Evolutionary conservation across 1,140 invertebrate species (phyloP).

Genomic region (Pygmarrhopalites habei): DNA sequence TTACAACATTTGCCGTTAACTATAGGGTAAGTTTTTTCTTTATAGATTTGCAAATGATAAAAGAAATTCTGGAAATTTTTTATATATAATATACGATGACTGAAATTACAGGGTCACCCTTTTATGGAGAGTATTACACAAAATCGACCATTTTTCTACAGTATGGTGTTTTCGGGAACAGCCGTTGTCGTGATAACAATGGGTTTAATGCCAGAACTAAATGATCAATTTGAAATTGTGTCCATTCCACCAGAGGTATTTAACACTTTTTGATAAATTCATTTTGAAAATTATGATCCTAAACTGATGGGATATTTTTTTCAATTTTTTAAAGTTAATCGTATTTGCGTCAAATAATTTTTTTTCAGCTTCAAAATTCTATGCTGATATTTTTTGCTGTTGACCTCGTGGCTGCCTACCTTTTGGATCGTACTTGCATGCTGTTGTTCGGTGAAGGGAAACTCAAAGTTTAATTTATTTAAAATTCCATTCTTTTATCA

Average conservation of each 20-base stretch:
- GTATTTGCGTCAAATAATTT: no score
- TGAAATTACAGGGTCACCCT: constrained; percentile 78
- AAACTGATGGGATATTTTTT: constrained; percentile 11
- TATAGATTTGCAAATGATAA: no score
- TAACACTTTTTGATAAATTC: constrained; percentile 1
- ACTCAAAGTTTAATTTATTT: no score
- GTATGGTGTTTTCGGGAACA: constrained; percentile 64
- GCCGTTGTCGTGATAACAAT: constrained; percentile 68
- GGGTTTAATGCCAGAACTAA: constrained; percentile 67
- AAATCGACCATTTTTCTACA: constrained; percentile 88
- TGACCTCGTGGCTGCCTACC: constrained; percentile 73
- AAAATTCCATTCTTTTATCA: no score
- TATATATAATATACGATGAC: constrained; percentile 1
- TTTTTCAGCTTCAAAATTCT: constrained; percentile 76
- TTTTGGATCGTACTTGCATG: constrained; percentile 74
- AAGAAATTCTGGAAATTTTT: no score
- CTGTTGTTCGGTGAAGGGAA: constrained; percentile 80
- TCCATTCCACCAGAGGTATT: constrained; percentile 74
- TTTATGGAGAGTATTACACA: constrained; percentile 94
- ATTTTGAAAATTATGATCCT: not conserved
- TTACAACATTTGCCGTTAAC: constrained; percentile 97
- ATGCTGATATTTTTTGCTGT: constrained; percentile 68
- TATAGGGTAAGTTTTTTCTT: constrained; percentile 70
- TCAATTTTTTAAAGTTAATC: not conserved
- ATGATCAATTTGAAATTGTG: constrained; percentile 78